These are phyloP conservation scores for Cynopterus sphinx DNA, from an alignment of 2,797 vertebrate genomes.

Conservation along the genomic window DNA sequence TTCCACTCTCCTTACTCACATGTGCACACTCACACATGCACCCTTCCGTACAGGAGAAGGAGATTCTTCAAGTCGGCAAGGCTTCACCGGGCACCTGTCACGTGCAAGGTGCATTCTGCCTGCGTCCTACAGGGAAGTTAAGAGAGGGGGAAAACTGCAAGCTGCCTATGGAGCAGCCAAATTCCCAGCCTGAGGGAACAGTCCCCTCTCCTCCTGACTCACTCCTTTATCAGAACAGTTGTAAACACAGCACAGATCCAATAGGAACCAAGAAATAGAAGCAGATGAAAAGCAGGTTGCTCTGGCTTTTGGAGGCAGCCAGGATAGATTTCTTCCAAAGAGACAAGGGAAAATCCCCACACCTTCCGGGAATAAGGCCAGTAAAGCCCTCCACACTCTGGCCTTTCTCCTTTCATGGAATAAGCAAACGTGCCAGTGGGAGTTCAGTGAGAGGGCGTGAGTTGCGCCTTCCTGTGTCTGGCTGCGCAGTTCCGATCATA, in stretches of 20 bases:
- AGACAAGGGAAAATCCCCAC: slow-evolving; percentile 24
- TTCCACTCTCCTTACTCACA: neutral
- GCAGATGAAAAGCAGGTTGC: slow-evolving; percentile 3
- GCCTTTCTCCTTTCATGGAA: neutral
- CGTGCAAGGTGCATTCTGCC: neutral
- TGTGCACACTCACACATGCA: neutral
- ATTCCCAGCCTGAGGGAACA: neutral
- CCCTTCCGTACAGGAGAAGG: neutral
- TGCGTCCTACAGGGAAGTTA: slow-evolving; percentile 45
- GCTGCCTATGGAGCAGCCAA: neutral
- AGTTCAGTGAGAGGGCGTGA: neutral
- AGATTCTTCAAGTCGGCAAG: neutral
- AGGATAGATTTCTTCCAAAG: neutral
- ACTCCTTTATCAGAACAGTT: neutral
- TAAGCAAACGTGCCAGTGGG: neutral
- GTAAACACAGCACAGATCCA: neutral
- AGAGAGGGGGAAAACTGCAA: slow-evolving; percentile 28
- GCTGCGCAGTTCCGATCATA: slow-evolving; percentile 11
- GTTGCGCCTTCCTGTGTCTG: slow-evolving; percentile 30
- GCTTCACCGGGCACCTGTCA: slow-evolving; percentile 32
- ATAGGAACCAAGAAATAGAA: neutral
- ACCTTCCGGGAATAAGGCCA: neutral
- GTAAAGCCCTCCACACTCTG: neutral
- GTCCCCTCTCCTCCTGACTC: neutral
- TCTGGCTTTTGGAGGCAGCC: slow-evolving; percentile 7